Base-by-base conservation (phyloP, 2,888 invertebrate genomes). In the Carterocephalus palaemon region DNA sequence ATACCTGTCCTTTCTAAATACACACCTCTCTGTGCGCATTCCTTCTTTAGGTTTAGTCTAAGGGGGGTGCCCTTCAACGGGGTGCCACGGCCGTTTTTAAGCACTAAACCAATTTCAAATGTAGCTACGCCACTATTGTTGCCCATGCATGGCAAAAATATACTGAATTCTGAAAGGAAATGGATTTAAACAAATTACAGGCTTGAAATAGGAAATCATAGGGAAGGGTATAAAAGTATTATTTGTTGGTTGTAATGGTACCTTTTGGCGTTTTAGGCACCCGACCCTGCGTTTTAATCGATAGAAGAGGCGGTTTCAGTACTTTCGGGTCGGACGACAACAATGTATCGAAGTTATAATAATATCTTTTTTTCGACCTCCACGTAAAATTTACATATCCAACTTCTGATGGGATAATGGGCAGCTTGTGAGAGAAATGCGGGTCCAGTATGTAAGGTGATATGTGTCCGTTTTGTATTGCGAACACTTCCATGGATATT, bases 1-100 rank as follows among this genome's bases (percentile, higher is more conserved):
- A 88, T 88, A 88, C 88, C 88, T 88, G 88, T 83, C 85, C 81
- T 84, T 85, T 84, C 84, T 81, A 90, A 88, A 89, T 89, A 92
- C 92, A 92, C 92, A 94, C 95, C 94, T 92, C 94, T 93, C 89
- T 94, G 93, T 79, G 94, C 92, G 89, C 96, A 97, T 90, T 96
- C 96, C 91, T 96, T 96, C 85, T 94, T 92, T 74, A 96, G 90
- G 81, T 92, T 92, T 70, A 96, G 89, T 66, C 95, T 90, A 64
- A 97, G 87, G 49, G 96, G 96, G 67, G 95, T 96, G 67, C 96
- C 96, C 70, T 93, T 92, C 60, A 96, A 83, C 53, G 94, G 92
- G 71, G 91, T 90, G 52, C 93, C 93, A 75, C 92, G 92, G 59
- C 93, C 90, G 67, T 91, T 93, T 80, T 94, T 92, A 66, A 97